Evolutionary conservation across 2,113 vertebrate species (phyloP).

Genomic region (Cinclus cinclus): DNA sequence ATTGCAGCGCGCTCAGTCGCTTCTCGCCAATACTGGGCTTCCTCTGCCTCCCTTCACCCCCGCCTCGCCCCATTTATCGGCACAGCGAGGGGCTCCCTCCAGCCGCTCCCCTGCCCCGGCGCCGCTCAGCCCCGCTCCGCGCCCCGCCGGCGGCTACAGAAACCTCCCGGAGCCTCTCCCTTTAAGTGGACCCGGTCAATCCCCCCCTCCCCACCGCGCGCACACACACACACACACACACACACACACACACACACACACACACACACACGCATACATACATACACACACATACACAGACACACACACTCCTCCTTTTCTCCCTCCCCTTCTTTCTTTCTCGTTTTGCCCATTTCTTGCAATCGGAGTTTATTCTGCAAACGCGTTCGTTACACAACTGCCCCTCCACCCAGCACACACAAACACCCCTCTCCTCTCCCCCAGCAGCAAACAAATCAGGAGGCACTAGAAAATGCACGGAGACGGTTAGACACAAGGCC

Average conservation of each 20-base stretch:
- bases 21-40: neutral
- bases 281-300: neutral
- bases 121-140: slow-evolving; percentile 1
- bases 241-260: neutral
- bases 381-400: slow-evolving; percentile 84
- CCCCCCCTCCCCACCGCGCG: slow-evolving; percentile 10
- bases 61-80: slow-evolving; percentile 30
- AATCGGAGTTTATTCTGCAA: slow-evolving; percentile 73
- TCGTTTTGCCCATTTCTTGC: slow-evolving; percentile 69
- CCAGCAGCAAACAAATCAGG: slow-evolving; percentile 65
- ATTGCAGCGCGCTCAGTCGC: slow-evolving; percentile 23
- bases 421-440: slow-evolving; percentile 35
- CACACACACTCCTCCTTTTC: slow-evolving; percentile 45
- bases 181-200: slow-evolving; percentile 65
- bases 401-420: slow-evolving; percentile 40
- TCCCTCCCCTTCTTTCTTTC: slow-evolving; percentile 60
- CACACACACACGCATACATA: neutral
- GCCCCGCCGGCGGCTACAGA: slow-evolving; percentile 24
- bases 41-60: neutral
- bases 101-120: slow-evolving; percentile 24
- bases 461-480: slow-evolving; percentile 72
- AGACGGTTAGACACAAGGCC: slow-evolving; percentile 81
- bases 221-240: neutral
- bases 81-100: slow-evolving; percentile 11
- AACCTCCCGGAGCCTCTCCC: slow-evolving; percentile 57